Evolutionary conservation across 2,113 vertebrate genomes (phyloP).

Genomic region (Crotalus viridis): DNA sequence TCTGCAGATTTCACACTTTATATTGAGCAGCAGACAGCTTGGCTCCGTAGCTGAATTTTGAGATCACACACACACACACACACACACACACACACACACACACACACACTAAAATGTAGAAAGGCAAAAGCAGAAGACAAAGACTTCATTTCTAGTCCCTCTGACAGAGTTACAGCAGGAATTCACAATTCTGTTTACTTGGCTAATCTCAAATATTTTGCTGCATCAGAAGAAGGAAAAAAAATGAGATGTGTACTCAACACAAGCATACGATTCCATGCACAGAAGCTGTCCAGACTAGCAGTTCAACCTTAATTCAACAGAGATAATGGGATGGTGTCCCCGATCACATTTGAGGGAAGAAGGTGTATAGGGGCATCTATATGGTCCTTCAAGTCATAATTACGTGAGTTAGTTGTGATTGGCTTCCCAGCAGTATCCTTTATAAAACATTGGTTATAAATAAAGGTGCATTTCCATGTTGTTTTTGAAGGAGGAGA

Average conservation of each 20-base stretch:
- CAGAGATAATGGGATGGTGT: not conserved
- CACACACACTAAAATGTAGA: not conserved
- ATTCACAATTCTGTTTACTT: not conserved
- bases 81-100: not conserved
- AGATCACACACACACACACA: conserved; percentile 9
- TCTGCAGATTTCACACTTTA: conserved; percentile 28
- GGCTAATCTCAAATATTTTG: not conserved
- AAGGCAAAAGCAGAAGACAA: conserved; percentile 21
- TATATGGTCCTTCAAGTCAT: not conserved
- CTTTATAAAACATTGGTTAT: not conserved
- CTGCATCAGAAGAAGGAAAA: not conserved
- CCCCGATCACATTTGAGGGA: too few species aligned
- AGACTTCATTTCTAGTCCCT: not conserved
- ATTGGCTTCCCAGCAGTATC: not conserved
- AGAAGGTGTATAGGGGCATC: not conserved
- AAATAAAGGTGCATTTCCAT: not conserved
- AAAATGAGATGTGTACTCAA: not conserved
- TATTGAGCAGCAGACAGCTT: conserved; percentile 41
- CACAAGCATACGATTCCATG: not conserved
- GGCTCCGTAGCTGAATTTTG: conserved; percentile 2
- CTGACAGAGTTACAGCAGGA: not conserved
- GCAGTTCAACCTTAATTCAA: not conserved
- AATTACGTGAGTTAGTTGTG: not conserved
- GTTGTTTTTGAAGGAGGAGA: not conserved
- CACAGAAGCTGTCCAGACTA: not conserved